A percentile compares a stretch with the other conserved stretches of the same genome.
Conservation (phyloP, 2,797 vertebrate genomes). For the Erithacus rubecula region DNA sequence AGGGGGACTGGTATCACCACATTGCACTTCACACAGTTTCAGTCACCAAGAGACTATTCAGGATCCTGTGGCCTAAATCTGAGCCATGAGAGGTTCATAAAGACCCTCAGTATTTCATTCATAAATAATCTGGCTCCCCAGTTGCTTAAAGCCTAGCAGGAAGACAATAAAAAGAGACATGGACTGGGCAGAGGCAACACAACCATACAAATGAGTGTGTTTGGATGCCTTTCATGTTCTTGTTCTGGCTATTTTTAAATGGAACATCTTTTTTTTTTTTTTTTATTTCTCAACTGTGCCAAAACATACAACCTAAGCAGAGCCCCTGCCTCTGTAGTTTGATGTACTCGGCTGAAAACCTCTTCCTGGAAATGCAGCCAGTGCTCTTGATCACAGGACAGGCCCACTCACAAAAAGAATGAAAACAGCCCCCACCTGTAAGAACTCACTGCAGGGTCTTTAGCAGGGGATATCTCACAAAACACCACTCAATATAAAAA, state of each 20-base stretch:
- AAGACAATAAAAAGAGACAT: background rate
- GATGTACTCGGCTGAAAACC: background rate
- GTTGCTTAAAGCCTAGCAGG: background rate
- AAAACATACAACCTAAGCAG: background rate
- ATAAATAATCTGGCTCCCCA: background rate
- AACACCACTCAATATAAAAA: background rate
- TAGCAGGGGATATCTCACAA: background rate
- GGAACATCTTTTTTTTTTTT: background rate
- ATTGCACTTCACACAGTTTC: background rate
- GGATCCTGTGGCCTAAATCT: background rate
- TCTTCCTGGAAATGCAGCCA: background rate
- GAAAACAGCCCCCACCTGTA: background rate
- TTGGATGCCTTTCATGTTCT: background rate
- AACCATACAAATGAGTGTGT: background rate
- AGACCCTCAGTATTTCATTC: background rate
- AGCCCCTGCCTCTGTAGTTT: background rate
- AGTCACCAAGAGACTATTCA: background rate
- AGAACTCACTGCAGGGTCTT: background rate
- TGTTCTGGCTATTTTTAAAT: background rate
- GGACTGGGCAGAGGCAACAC: background rate
- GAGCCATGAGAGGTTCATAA: background rate
- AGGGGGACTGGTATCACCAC: background rate
- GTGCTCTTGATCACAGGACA: background rate
- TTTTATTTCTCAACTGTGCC: background rate
- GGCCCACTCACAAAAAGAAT: background rate